A percentile compares a stretch with the other conserved stretches of the same genome.
Evolutionary conservation across 2,888 invertebrate species (phyloP).

Genomic region (Frankliniella intonsa): DNA sequence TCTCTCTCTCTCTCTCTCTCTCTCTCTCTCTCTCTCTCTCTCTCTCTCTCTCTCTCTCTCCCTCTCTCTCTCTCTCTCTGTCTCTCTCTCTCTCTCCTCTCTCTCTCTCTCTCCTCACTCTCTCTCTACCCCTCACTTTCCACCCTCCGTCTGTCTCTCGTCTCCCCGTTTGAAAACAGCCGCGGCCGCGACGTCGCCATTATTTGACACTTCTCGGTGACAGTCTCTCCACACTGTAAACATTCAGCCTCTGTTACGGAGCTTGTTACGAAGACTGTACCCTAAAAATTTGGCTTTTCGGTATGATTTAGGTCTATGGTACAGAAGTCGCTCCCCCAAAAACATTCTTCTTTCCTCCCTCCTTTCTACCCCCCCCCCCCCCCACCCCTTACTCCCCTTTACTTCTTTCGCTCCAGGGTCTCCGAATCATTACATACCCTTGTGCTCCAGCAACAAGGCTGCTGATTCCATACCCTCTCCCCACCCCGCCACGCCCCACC

Average conservation of each 20-base stretch:
- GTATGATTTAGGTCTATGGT: not conserved
- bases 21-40: not conserved
- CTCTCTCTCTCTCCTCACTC: not conserved
- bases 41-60: not conserved
- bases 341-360: too few relatives aligned
- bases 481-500: too few relatives aligned
- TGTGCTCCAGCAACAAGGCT: too few relatives aligned
- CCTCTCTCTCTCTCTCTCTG: not conserved
- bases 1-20: not conserved
- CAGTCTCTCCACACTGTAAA: not conserved
- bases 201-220: too few relatives aligned
- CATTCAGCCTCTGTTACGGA: not conserved
- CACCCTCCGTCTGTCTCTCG: not conserved
- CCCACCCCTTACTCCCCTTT: too few relatives aligned
- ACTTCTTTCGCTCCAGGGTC: too few relatives aligned
- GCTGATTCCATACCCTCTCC: too few relatives aligned
- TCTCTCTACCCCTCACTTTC: not conserved
- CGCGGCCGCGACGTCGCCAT: not conserved
- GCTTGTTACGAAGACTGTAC: not conserved
- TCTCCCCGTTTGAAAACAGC: too few relatives aligned
- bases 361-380: too few relatives aligned
- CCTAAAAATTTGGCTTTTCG: not conserved
- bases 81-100: not conserved
- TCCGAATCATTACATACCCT: too few relatives aligned
- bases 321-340: too few relatives aligned